Base-by-base conservation (phyloP, 2,888 invertebrate genomes). In the Drosophila bunnanda region DNA sequence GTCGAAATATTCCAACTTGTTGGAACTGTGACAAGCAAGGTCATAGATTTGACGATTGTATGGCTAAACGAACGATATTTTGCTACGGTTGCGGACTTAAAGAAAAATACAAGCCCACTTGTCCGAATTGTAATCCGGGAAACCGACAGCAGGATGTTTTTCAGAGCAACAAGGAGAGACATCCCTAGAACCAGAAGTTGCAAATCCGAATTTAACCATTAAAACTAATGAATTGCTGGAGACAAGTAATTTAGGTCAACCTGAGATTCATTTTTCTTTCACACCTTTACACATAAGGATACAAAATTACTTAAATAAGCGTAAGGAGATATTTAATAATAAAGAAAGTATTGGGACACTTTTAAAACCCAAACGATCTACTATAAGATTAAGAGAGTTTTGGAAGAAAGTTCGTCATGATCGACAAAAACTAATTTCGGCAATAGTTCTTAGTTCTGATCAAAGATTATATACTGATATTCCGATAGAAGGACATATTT, bases 1-100 rank as follows among this genome's bases (percentile, higher is more conserved):
- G 50, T 5, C 20, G 15, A 20, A 20, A 22, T 3, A 36, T 36
- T 1, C 38, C n/a, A 38, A 52, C 34, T 52, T 36, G 36, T 22
- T 36, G 52, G 52, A 52, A 25, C n/a, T 52, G 52, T 52, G 34
- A 34, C 34, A 52, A 41, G 9, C 41, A 41, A 17, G 41, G 41
- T 20, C 41, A 43, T 20, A 52, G 22, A 52, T 52, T 39, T n/a
- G 39, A 39, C 10, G 52, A 52, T 22, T 52, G 52, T 13, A 52
- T 52, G 52, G 34, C 52, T 15, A 52, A 34, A 9, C 34, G 20
- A 34, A 52, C 9, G 13, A 34, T 52, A 12, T 20, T 13, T 52
- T 34, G 52, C 5, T 52, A 20, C 52, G 22, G 52, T 52, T 52
- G n/a, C n/a, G 52, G 52, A 36, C 6, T 15, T 36, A 36, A 52